Evolutionary conservation across 2,888 invertebrate genomes (phyloP), one percentile per base, ranked within the genome.

Genomic region (Aphrophora alni): DNA sequence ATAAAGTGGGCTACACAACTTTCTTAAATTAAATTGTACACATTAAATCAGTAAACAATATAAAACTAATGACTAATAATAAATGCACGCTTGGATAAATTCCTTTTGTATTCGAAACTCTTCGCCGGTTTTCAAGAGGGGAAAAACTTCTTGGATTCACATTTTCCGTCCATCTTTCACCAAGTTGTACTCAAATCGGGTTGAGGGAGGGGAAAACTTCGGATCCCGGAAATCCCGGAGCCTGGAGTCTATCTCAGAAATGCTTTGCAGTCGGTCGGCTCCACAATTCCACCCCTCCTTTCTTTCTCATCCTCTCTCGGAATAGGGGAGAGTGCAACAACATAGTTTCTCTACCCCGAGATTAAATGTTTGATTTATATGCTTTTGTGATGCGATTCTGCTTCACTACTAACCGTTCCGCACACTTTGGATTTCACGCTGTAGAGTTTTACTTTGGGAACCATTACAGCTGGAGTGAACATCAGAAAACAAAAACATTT

Each of bases 321-420:
- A 21, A 59, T 59, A 21, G 59, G 59, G 59, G 59, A 59, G 59
- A 59, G 59, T 59, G 59, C 59, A 59, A 59, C 76, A 24, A 59
- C 76, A 76, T 76, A 69, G 80, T 77, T 72, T 28, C 80, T 76
- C 59, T 68, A 77, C 69, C 80, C 77, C 73, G 77, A 77, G 80
- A 80, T 80, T 80, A 80, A 80, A 80, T 80, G 80, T 80, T 80
- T 80, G 80, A 80, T 80, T 80, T 80, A 80, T 80, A 59, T 71
- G 77, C 68, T 77, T 70, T 68, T 77, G 77, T 77, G 59, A 59
- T 59, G 59, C 59, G 21, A 59, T 59, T 59, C 59, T 59, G 21
- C 59, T 59, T 59, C 59, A 21, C 59, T 59, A 59, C 59, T 59
- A 59, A 59, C 59, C 59, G 59, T 59, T 59, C 21, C 59, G 59